Evolutionary conservation across 2,888 invertebrate genomes (phyloP).

Genomic region (Hirtodrosophila cameraria): DNA sequence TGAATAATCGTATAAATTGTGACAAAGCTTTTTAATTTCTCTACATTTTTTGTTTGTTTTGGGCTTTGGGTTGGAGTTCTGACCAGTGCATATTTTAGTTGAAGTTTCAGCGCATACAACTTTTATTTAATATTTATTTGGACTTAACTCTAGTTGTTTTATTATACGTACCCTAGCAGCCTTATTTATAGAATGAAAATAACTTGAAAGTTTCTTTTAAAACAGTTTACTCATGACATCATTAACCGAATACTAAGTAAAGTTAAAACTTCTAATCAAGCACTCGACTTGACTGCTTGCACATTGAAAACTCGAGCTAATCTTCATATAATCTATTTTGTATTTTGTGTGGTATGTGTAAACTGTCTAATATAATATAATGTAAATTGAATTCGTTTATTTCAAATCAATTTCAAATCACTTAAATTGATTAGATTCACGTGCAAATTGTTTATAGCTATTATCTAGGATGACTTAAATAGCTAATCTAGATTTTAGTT

Average conservation of each 20-base stretch:
- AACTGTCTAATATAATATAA: no score
- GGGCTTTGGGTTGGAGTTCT: constrained; percentile 2
- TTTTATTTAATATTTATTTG: constrained; percentile 11
- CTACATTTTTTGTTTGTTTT: constrained; percentile 9
- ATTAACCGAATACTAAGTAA: no score
- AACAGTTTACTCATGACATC: no score
- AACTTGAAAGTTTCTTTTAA: no score
- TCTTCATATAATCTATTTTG: no score
- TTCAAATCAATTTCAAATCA: neutral
- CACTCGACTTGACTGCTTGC: no score
- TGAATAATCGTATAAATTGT: constrained; percentile 36
- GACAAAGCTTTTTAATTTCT: constrained; percentile 38
- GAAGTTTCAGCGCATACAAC: neutral
- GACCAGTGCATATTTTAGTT: constrained; percentile 1
- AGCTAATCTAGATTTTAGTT: neutral
- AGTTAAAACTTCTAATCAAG: no score
- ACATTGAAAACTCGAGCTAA: no score
- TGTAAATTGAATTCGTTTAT: neutral
- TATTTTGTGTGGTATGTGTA: no score
- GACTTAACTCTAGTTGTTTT: neutral
- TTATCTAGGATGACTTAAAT: no score
- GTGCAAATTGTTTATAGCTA: neutral
- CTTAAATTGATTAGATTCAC: neutral
- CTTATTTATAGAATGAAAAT: no score
- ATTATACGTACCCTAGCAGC: no score